phyloP scores from a whole-genome alignment of 2,113 vertebrate genomes.

The Oncorhynchus gorbuscha region DNA sequence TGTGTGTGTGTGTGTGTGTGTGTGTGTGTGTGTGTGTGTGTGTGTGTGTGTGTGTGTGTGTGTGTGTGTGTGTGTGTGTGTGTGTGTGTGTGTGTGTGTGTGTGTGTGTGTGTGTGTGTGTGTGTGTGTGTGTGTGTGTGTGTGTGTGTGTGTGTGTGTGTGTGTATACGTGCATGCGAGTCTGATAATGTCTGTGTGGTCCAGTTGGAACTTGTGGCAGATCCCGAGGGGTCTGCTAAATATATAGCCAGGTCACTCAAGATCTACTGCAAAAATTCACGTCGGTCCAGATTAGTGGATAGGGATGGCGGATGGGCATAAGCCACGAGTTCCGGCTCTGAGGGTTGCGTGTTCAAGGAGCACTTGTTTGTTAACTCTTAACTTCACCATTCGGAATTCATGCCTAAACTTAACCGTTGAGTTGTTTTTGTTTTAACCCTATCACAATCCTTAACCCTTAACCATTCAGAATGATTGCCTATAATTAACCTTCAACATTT shows the following conservation, averaged over 20 bases:
- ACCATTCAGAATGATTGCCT: no score
- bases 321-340: no score
- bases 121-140: neutral
- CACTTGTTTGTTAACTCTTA: no score
- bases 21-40: slow-evolving; percentile 1
- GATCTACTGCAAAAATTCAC: no score
- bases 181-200: neutral
- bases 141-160: slow-evolving; percentile 1
- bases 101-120: slow-evolving; percentile 3
- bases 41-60: slow-evolving; percentile 1
- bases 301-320: no score
- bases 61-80: neutral
- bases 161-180: slow-evolving; percentile 5
- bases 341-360: no score
- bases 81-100: slow-evolving; percentile 3
- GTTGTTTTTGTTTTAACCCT: no score
- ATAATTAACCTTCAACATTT: no score
- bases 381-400: no score
- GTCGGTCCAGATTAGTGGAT: no score
- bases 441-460: no score
- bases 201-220: neutral
- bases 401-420: no score
- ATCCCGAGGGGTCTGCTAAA: slow-evolving; percentile 8
- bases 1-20: slow-evolving; percentile 17
- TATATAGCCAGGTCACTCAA: neutral